Percentiles rank a stretch among this genome's conserved stretches.
phyloP scores from a whole-genome alignment of 2,797 vertebrate genomes.

The Enteromius radiatus region DNA sequence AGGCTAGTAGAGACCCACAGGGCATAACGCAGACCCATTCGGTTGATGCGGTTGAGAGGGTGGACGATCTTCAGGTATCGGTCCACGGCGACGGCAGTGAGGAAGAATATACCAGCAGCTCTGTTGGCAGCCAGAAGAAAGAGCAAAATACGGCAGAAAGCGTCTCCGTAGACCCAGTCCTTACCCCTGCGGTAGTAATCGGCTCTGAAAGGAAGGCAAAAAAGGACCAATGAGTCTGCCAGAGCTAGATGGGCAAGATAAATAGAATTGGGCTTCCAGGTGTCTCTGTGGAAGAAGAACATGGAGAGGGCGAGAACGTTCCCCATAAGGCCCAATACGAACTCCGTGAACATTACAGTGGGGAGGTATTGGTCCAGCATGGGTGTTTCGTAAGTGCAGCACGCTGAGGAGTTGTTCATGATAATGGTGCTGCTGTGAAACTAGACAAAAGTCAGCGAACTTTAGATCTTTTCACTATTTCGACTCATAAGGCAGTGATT shows the following conservation, averaged over 20 bases:
- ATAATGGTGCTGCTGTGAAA: conserved; percentile 5
- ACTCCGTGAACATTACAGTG: conserved; percentile 76
- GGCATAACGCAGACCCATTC: conserved; percentile 72
- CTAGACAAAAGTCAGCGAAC: conserved; percentile 9
- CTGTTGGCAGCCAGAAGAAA: conserved; percentile 78
- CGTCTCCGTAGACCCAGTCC: conserved; percentile 79
- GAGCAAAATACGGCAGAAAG: conserved; percentile 75
- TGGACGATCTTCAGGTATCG: conserved; percentile 82
- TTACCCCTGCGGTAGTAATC: conserved; percentile 80
- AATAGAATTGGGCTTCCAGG: conserved; percentile 79
- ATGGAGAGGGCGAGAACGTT: conserved; percentile 78
- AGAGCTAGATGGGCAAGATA: conserved; percentile 81
- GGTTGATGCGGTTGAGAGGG: conserved; percentile 73
- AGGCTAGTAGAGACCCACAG: conserved; percentile 72
- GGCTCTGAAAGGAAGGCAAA: conserved; percentile 81
- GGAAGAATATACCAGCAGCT: conserved; percentile 80
- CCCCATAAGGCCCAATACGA: conserved; percentile 78
- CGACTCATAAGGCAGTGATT: not conserved
- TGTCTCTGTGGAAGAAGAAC: conserved; percentile 77
- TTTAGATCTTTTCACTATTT: conserved; percentile 24
- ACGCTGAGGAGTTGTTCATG: conserved; percentile 71
- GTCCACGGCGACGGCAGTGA: conserved; percentile 80
- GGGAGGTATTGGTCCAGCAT: conserved; percentile 72
- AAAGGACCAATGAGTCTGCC: conserved; percentile 78
- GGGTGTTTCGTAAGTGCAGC: conserved; percentile 76